A percentile compares a stretch with the other conserved stretches of the same genome.
phyloP scores from a whole-genome alignment of 2,797 vertebrate species.

The Acipenser oxyrinchus region DNA sequence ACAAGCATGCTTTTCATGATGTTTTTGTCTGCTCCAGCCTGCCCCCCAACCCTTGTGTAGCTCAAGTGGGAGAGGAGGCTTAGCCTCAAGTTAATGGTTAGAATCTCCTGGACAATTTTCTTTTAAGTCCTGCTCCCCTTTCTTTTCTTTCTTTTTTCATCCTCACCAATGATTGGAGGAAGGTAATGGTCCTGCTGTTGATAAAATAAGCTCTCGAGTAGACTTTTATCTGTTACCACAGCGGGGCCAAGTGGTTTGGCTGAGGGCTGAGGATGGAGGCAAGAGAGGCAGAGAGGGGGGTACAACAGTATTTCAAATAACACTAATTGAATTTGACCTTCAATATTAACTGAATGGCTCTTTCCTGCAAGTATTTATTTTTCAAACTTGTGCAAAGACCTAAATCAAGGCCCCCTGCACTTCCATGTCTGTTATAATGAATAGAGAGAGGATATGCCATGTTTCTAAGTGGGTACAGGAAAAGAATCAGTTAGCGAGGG shows the following conservation, averaged over 20 bases:
- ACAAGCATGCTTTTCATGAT: conserved; percentile 62
- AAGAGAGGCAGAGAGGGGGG: conserved; percentile 19
- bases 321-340: too few species aligned
- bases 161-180: conserved; percentile 36
- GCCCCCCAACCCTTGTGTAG: conserved; percentile 50
- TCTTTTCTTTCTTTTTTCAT: conserved; percentile 38
- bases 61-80: conserved; percentile 60
- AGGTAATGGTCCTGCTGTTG: conserved; percentile 46
- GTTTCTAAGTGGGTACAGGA: too few species aligned
- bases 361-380: too few species aligned
- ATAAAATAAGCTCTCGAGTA: conserved; percentile 49
- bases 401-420: too few species aligned
- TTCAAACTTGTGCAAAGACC: too few species aligned
- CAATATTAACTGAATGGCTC: too few species aligned
- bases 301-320: too few species aligned
- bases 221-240: conserved; percentile 59
- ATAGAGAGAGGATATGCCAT: too few species aligned
- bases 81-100: conserved; percentile 67
- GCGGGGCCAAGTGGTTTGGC: conserved; percentile 52
- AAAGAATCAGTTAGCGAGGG: too few species aligned
- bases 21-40: conserved; percentile 33
- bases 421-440: too few species aligned
- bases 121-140: conserved; percentile 45
- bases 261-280: conserved; percentile 50
- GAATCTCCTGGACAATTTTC: conserved; percentile 67